A percentile compares a stretch with the other conserved stretches of the same genome.
phyloP scores from a whole-genome alignment of 2,113 vertebrate species.

The Pica pica region DNA sequence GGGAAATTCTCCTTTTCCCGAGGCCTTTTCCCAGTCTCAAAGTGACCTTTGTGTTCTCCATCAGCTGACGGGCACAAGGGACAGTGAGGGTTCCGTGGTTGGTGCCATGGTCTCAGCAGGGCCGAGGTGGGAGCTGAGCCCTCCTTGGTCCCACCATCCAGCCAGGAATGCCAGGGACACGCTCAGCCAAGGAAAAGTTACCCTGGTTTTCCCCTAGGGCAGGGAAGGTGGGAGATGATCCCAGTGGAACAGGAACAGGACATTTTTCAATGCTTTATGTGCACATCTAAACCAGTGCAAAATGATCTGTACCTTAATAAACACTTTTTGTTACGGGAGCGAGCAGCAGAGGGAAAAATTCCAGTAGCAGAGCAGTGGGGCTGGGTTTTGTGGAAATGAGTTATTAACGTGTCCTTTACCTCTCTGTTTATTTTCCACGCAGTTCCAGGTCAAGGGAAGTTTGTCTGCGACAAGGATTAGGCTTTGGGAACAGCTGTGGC shows the following conservation, averaged over 20 bases:
- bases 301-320: neutral
- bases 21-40: neutral
- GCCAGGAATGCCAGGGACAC: fast-evolving
- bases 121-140: neutral
- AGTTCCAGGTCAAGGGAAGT: constrained; percentile 30
- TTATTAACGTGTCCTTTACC: constrained; percentile 30
- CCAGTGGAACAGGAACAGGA: fast-evolving
- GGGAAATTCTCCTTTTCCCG: neutral
- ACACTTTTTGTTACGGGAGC: fast-evolving
- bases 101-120: neutral
- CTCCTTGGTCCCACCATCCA: neutral
- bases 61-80: neutral
- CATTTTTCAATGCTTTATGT: neutral
- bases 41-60: neutral
- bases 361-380: neutral
- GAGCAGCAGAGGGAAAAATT: neutral
- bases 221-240: neutral
- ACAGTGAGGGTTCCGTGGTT: fast-evolving
- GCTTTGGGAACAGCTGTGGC: constrained; percentile 19
- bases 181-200: neutral
- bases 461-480: constrained; percentile 22
- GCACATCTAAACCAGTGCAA: neutral
- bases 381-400: neutral
- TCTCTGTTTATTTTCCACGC: constrained; percentile 11
- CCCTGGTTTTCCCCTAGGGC: fast-evolving